Conservation (phyloP, 2,888 invertebrate species). For the Girardia tigrina region DNA sequence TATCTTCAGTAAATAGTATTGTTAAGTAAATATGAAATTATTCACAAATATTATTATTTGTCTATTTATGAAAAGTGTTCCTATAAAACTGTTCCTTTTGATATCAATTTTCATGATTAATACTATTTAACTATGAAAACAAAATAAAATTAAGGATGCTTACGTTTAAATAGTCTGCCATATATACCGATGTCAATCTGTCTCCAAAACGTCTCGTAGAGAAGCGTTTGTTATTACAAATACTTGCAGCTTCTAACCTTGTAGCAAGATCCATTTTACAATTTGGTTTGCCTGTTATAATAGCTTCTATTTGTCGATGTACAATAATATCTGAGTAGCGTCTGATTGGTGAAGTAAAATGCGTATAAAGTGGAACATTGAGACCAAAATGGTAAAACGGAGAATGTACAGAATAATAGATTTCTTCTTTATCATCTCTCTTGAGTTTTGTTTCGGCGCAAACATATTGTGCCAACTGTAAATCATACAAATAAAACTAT, state of each 20-base stretch:
- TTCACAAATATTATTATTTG: too few species aligned
- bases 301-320: constrained; percentile 63
- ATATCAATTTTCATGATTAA: too few species aligned
- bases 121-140: too few species aligned
- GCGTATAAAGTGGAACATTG: constrained; percentile 76
- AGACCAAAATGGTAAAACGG: constrained; percentile 65
- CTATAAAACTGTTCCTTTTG: too few species aligned
- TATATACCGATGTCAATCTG: not conserved
- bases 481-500: constrained; percentile 42
- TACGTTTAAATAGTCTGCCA: not conserved
- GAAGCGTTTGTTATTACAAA: not conserved
- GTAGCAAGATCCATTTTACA: not conserved
- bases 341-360: constrained; percentile 89
- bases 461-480: constrained; percentile 90
- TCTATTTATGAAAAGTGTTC: too few species aligned
- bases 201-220: not conserved
- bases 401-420: not conserved
- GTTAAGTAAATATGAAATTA: too few species aligned
- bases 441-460: constrained; percentile 49
- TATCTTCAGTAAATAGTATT: too few species aligned
- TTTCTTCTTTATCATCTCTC: not conserved
- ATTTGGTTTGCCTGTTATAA: constrained; percentile 40
- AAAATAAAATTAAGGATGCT: not conserved
- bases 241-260: not conserved
- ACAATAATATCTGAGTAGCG: constrained; percentile 75